Evolutionary conservation across 2,888 invertebrate genomes (phyloP).

Genomic region (Plebejus melissa): DNA sequence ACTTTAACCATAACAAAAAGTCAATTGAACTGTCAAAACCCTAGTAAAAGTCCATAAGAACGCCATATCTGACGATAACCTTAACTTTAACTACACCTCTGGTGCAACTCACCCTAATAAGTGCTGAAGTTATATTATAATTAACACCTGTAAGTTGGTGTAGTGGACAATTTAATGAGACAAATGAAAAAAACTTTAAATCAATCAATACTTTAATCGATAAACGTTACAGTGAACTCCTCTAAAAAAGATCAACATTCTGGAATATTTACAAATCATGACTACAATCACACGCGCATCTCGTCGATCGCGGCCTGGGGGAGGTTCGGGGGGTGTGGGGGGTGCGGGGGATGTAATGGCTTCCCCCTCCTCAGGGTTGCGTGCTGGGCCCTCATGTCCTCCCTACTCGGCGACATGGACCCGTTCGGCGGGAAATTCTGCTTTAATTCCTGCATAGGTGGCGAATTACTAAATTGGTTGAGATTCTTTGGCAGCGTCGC

Average conservation of each 20-base stretch:
- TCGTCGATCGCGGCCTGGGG: slow-evolving; percentile 92
- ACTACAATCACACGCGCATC: slow-evolving; percentile 89
- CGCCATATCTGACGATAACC: no score
- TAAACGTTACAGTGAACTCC: slow-evolving; percentile 62
- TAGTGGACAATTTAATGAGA: neutral
- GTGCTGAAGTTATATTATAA: no score
- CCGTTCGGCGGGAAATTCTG: slow-evolving; percentile 81
- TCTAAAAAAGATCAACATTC: slow-evolving; percentile 48
- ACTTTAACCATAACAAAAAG: no score
- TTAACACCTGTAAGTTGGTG: no score
- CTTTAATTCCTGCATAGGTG: slow-evolving; percentile 74
- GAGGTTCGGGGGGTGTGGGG: slow-evolving; percentile 83
- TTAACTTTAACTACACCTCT: no score
- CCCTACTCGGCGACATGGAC: slow-evolving; percentile 66
- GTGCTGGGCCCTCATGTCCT: slow-evolving; percentile 55
- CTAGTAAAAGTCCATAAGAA: no score
- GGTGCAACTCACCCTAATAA: no score
- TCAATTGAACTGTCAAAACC: no score
- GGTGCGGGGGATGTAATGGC: slow-evolving; percentile 76
- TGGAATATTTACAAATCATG: slow-evolving; percentile 62
- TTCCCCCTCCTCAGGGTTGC: slow-evolving; percentile 67
- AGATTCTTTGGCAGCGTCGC: slow-evolving; percentile 82
- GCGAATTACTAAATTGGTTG: slow-evolving; percentile 74
- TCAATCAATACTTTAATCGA: slow-evolving; percentile 62
- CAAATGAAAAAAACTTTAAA: slow-evolving; percentile 13